Evolutionary conservation across 2,888 invertebrate genomes (phyloP).

Genomic region (Mellilla xanthometata): DNA sequence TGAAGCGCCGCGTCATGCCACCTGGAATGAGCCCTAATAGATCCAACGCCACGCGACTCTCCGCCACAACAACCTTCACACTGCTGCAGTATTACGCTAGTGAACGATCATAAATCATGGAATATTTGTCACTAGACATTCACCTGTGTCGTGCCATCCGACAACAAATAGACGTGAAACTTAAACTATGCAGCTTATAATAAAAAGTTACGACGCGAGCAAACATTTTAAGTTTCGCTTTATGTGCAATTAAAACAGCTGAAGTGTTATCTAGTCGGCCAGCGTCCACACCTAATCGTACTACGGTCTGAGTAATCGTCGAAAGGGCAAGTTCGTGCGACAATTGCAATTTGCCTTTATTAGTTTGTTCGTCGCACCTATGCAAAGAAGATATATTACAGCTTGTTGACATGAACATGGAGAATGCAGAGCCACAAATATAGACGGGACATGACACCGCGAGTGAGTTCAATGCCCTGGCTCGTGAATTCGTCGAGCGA

Average conservation of each 20-base stretch:
- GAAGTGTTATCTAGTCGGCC: constrained; percentile 11
- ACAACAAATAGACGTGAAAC: background rate
- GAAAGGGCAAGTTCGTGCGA: constrained; percentile 26
- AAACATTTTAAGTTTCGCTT: background rate
- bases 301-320: constrained; percentile 17
- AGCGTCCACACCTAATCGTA: constrained; percentile 22
- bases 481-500: constrained; percentile 29
- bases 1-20: constrained; percentile 35
- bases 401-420: constrained; percentile 22
- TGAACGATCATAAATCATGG: constrained; percentile 4
- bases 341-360: constrained; percentile 14
- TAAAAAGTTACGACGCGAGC: background rate
- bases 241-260: constrained; percentile 8
- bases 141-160: no score
- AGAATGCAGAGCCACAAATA: constrained; percentile 24
- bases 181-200: background rate
- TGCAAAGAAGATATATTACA: constrained; percentile 22
- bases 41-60: constrained; percentile 33
- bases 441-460: constrained; percentile 35
- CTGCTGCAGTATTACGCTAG: constrained; percentile 24
- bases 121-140: background rate
- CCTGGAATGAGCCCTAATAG: constrained; percentile 31
- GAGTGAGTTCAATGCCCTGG: constrained; percentile 48
- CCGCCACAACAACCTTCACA: constrained; percentile 22
- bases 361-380: constrained; percentile 25